Evolutionary conservation across 2,113 vertebrate species (phyloP), one percentile per base, ranked within the genome.

Genomic region (Phalacrocorax carbo): DNA sequence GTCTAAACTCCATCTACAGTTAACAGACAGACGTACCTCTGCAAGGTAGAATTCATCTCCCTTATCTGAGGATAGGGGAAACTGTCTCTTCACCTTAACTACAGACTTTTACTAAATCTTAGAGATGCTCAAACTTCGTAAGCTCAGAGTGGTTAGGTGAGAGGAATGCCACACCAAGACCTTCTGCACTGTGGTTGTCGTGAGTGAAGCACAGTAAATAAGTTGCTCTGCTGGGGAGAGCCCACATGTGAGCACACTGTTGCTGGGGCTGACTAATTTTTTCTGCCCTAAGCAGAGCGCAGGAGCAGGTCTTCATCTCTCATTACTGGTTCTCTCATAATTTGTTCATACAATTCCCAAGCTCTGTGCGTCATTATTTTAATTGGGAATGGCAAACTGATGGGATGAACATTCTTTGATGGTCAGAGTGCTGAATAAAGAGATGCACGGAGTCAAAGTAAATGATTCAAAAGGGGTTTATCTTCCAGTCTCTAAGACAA

Each of bases 381-480:
- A 87, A 91, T 38, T 82, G 25, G 44, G 66, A 93, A 91, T 42
- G 66, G 75, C 70, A 94, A 93, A 93, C 54, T 30, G 90, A 86
- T 7, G 21, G 68, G n/a, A 40, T 86, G 65, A 88, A 90, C 16
- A 26, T 78, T 81, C 75, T 75, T 69, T 82, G n/a, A 71, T 70
- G 34, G 52, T 38, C 60, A 86, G 60, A 75, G n/a, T 32, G 29
- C 19, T 61, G 9, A 72, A 90, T 46, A 58, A 61, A 90, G 29
- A 81, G 54, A 77, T 38, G 36, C 57, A 75, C 1, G 4, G 32
- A 85, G 30, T 68, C 29, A 52, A 88, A 88, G 29, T 5, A 65
- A 90, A 79, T 5, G 1, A 65, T 78, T 78, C 72, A 78, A 82
- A 88, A 36, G 42, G 14, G 8, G 52, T 93, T 72, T 64, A 57